phyloP scores from a whole-genome alignment of 2,113 vertebrate species.

The Limanda limanda region DNA sequence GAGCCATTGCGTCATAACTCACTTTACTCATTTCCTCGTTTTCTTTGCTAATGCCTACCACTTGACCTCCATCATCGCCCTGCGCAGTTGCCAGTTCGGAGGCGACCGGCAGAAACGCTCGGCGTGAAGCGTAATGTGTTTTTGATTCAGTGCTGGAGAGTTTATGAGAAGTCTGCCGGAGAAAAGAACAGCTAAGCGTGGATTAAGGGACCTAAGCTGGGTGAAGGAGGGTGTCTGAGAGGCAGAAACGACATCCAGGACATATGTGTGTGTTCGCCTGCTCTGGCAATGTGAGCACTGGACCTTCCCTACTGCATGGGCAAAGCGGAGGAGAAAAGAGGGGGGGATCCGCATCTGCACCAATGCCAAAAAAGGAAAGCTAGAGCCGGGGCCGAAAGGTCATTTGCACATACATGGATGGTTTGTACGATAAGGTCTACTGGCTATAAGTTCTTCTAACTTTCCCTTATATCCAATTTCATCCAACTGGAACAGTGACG shows the following conservation, averaged over 20 bases:
- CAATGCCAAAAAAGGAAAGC: constrained; percentile 66
- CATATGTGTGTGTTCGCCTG: constrained; percentile 60
- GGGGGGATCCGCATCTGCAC: constrained; percentile 7
- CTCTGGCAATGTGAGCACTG: constrained; percentile 67
- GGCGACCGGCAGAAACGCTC: constrained; percentile 14
- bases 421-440: constrained; percentile 26
- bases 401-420: neutral
- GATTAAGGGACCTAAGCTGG: constrained; percentile 78
- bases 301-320: neutral
- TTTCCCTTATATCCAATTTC: neutral
- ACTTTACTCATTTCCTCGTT: constrained; percentile 33
- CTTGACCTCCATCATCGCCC: constrained; percentile 29
- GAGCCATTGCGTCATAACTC: constrained; percentile 1
- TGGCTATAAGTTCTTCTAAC: neutral
- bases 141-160: constrained; percentile 37
- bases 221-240: constrained; percentile 63
- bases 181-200: constrained; percentile 78
- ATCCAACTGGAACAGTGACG: neutral
- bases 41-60: constrained; percentile 26
- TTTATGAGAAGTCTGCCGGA: constrained; percentile 58
- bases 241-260: constrained; percentile 58
- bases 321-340: no score
- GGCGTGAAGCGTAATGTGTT: constrained; percentile 35
- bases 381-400: constrained; percentile 47
- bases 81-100: neutral